Base-by-base conservation (phyloP, 1,140 invertebrate genomes). In the Heliothis subflexa region DNA sequence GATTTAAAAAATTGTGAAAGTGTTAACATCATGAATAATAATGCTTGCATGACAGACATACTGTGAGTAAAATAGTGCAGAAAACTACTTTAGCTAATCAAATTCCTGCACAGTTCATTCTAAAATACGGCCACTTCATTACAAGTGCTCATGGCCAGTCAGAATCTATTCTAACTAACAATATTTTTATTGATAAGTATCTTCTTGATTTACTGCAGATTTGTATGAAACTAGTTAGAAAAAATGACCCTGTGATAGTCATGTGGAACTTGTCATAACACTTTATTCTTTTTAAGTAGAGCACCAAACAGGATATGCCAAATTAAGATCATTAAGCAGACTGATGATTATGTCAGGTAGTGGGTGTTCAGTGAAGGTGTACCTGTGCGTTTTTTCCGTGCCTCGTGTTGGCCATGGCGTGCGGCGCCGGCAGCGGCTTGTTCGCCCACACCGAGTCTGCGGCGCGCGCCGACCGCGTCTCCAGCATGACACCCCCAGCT, bases 341-440 rank as follows among this genome's bases (percentile, higher is more conserved):
- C 54, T 73, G 55, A 57, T 59, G 71, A 47, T 13, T 59, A 52
- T 40, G 55, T 47, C 12, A 16, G 55, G 59, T 40, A 33, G 61
- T 77, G 74, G 74, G 74, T 68, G 74, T 66, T 49, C 25, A 68
- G 50, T 64, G 61, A 66, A 57, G 72, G 77, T 66, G 28, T 89
- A 93, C 93, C 91, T 94, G 93, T 78, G 93, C 88, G 80, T 92
- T 93, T 84, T 95, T 95, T 64, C 92, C 92, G 86, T 95, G 94
- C 82, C 94, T 92, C 80, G 93, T 88, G 87, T 91, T 95, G 82
- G 94, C 94, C 94, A 95, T 95, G 84, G 93, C 93, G 94, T 95
- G 93, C 72, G 94, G 94, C 83, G 91, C 94, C 86, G 94, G 94
- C 87, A 95, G 88, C 85, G 94, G 94, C 86, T 95, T 95, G 85